Percentiles rank a stretch among this genome's conserved stretches.
Conservation (phyloP, 2,113 vertebrate species). For the Stegastes partitus region DNA sequence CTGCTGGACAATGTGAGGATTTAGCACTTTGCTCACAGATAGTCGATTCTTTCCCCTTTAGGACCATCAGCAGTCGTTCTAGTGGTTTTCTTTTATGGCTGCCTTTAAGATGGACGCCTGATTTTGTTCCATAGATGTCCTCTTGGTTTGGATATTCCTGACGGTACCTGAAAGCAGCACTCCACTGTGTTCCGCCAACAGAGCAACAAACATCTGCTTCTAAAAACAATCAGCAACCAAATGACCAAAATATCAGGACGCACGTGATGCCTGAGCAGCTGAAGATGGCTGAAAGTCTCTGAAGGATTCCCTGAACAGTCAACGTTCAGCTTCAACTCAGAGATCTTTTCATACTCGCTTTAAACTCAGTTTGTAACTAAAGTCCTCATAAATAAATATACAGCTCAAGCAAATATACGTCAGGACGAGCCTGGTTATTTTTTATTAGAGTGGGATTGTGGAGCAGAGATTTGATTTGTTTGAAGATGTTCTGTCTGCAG, state of each 20-base stretch:
- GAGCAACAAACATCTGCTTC: too few relatives aligned
- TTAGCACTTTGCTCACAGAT: slow-evolving; percentile 19
- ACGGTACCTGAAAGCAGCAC: too few relatives aligned
- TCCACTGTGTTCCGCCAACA: too few relatives aligned
- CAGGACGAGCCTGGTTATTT: slow-evolving; percentile 27
- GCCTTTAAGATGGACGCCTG: too few relatives aligned
- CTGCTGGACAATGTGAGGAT: slow-evolving; percentile 22
- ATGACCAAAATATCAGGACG: too few relatives aligned
- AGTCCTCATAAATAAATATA: slow-evolving; percentile 12
- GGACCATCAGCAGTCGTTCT: background rate
- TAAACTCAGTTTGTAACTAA: slow-evolving; percentile 1
- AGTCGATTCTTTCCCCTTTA: slow-evolving; percentile 9
- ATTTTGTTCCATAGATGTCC: too few relatives aligned
- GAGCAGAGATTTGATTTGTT: slow-evolving; percentile 60
- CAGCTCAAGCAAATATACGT: background rate
- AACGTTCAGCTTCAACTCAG: background rate
- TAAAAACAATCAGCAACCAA: too few relatives aligned
- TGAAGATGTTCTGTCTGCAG: slow-evolving; percentile 57
- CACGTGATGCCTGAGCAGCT: too few relatives aligned
- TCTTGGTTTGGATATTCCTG: too few relatives aligned
- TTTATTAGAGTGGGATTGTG: slow-evolving; percentile 43
- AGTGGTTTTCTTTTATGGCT: too few relatives aligned
- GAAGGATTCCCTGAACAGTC: too few relatives aligned
- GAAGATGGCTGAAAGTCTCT: too few relatives aligned
- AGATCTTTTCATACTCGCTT: background rate